phyloP scores from a whole-genome alignment of 2,888 invertebrate species.

The Agrotis clavis region DNA sequence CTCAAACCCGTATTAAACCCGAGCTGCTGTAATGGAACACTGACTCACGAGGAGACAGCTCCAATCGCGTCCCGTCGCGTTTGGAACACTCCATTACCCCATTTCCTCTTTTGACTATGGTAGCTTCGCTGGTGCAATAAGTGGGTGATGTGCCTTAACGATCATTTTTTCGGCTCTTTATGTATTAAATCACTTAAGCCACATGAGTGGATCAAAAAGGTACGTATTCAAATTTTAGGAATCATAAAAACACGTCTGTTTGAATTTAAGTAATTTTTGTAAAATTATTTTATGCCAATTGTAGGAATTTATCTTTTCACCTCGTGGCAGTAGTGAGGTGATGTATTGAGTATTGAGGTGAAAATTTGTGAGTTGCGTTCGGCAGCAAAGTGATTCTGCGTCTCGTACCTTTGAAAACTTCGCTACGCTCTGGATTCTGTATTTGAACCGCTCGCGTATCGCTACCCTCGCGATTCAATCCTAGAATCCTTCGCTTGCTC shows the following conservation, averaged over 20 bases:
- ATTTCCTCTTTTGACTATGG: slow-evolving; percentile 24
- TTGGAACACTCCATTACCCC: slow-evolving; percentile 49
- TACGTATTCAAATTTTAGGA: too few relatives aligned
- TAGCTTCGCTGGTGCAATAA: slow-evolving; percentile 24
- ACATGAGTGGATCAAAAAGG: neutral
- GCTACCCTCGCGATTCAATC: too few relatives aligned
- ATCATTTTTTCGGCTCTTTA: neutral
- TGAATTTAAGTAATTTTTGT: neutral
- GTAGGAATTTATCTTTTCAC: too few relatives aligned
- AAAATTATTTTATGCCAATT: neutral
- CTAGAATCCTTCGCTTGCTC: too few relatives aligned
- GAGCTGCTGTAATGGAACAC: slow-evolving; percentile 43
- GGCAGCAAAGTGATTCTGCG: too few relatives aligned
- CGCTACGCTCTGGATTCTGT: too few relatives aligned
- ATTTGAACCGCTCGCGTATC: too few relatives aligned
- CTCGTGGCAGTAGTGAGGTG: too few relatives aligned
- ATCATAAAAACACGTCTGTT: neutral
- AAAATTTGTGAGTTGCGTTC: too few relatives aligned
- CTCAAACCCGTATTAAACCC: slow-evolving; percentile 18
- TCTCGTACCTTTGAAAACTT: too few relatives aligned
- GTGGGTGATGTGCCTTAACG: neutral
- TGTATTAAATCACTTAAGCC: neutral
- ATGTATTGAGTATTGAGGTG: too few relatives aligned
- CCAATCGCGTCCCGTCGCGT: slow-evolving; percentile 45
- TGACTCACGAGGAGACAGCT: slow-evolving; percentile 45